A percentile compares a stretch with the other conserved stretches of the same genome.
phyloP scores from a whole-genome alignment of 1,140 invertebrate species.

The Drosophila ironensis region DNA sequence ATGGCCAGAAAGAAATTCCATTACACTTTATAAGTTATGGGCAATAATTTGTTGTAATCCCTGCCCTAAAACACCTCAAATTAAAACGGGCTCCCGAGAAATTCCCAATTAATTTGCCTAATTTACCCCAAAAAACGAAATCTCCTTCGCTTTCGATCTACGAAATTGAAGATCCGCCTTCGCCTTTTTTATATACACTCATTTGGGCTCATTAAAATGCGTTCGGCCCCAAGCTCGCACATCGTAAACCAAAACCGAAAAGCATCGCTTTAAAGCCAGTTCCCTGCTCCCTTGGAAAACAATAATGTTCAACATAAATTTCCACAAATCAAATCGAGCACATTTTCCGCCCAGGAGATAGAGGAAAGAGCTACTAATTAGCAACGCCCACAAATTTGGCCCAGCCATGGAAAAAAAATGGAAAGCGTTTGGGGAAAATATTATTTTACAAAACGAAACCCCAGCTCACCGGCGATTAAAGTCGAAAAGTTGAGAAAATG shows the following conservation, averaged over 20 bases:
- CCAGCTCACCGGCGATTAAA: constrained; percentile 53
- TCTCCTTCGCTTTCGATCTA: constrained; percentile 2
- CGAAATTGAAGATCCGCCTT: constrained; percentile 13
- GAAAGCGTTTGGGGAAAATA: constrained; percentile 54
- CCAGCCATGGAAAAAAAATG: constrained; percentile 33
- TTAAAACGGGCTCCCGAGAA: constrained; percentile 8
- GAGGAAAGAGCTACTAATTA: constrained; percentile 54
- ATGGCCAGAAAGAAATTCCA: background rate
- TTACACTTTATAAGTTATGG: constrained; percentile 7
- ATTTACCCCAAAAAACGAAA: constrained; percentile 12
- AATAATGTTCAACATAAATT: constrained; percentile 67
- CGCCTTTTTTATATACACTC: constrained; percentile 11
- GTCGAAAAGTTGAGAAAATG: constrained; percentile 75
- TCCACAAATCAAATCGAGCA: constrained; percentile 76
- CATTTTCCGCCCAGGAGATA: constrained; percentile 54
- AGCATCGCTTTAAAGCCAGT: constrained; percentile 17
- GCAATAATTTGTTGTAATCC: constrained; percentile 1
- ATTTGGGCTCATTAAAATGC: constrained; percentile 66
- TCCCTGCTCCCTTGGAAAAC: constrained; percentile 14
- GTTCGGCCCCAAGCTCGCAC: constrained; percentile 69
- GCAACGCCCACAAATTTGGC: constrained; percentile 65
- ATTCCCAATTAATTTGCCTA: constrained; percentile 42
- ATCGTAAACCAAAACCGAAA: constrained; percentile 59
- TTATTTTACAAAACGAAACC: constrained; percentile 52
- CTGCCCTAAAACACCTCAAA: constrained; percentile 22